Base-by-base conservation (phyloP, 2,797 vertebrate species). In the Cyclura pinguis region DNA sequence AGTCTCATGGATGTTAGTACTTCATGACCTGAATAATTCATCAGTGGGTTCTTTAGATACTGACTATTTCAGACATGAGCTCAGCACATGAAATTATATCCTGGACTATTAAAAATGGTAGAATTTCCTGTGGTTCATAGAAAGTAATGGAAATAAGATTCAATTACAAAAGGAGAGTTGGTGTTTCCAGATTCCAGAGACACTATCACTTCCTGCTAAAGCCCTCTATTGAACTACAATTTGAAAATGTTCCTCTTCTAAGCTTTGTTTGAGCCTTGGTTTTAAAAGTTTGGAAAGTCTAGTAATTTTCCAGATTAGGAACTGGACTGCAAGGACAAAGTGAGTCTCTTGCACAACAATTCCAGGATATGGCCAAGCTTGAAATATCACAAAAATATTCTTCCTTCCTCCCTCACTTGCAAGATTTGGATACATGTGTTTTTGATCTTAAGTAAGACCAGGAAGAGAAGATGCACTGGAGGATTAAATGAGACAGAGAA, bases 341-440 rank as follows among this genome's bases (percentile, higher is more conserved):
- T 67, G 14, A 76, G 47, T 47, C 62, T 84, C 62, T 84, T 84
- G 29, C 72, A 20, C 73, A 87, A 62, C 59, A 88, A 69, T 88
- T 72, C 80, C 50, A 87, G 50, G 81, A 78, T 57, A 78, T 22
- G 12, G 59, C 72, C 85, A 72, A 84, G 90, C 62, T 20, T 84
- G 59, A 78, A 91, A 85, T 80, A 80, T 80, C 76, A 74, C 76
- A 88, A 80, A 55, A 73, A 80, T 73, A 80, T 59, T 72, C 67
- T 78, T 86, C 8, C 38, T 50, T 62, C 29, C 76, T 84, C 52
- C 47, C 42, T 64, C 38, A 5, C 81, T 85, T 18, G 18, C 64
- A n/a, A 29, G n/a, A 69, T 69, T 84, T 87, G 42, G 27, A 87
- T 84, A 78, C 85, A 91, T 87, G 85, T 91, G 89, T 78, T 91